Evolutionary conservation across 2,888 invertebrate genomes (phyloP), one percentile per base, ranked within the genome.

Genomic region (Geotrupes spiniger): DNA sequence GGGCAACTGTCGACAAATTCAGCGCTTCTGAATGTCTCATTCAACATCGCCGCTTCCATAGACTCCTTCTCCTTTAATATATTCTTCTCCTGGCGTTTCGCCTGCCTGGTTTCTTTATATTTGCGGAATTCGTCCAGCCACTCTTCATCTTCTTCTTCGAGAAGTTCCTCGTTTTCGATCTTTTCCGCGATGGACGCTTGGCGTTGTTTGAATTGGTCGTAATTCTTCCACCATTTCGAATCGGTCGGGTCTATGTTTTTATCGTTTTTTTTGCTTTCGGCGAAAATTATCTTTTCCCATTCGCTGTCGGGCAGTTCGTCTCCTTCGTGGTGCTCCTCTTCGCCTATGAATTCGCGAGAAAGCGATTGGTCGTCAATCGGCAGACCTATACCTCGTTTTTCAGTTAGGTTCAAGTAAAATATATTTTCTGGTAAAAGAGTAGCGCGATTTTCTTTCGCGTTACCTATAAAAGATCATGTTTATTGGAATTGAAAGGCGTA

Each of bases 391-490:
- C 70, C 70, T 12, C 48, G 50, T 10, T 61, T 56, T 11, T 59
- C 49, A 3, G 57, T 38, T 16, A 71, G 57, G 36, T 57, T 59
- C 4, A 49, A 44, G 39, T 61, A 71, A 52, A 69, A 71, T 4
- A 61, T 39, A 41, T 72, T 69, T 56, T 71, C 70, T 5, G 61
- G 66, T 2, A 59, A 44, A 10, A 69, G 46, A 3, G 66, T 36
- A 1, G 62, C 63, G 1, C 56, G 37, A 9, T 63, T 57, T 17
- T 57, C 52, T 6, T 52, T 52, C 1, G 65, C 65, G 4, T 26
- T 21, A 2, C 51, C 46, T 36, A 15, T 43, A 11, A 21, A 21
- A 25, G 3, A 8, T 4, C 38, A 25, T 8, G 17, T 4, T 21
- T 8, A 25, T 10, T 10, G 1, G 11, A n/a, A 17, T 38, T n/a